These are phyloP conservation scores for Neosilurus mollespiculum DNA, from an alignment of 2,797 vertebrate species.

Conservation along the genomic window DNA sequence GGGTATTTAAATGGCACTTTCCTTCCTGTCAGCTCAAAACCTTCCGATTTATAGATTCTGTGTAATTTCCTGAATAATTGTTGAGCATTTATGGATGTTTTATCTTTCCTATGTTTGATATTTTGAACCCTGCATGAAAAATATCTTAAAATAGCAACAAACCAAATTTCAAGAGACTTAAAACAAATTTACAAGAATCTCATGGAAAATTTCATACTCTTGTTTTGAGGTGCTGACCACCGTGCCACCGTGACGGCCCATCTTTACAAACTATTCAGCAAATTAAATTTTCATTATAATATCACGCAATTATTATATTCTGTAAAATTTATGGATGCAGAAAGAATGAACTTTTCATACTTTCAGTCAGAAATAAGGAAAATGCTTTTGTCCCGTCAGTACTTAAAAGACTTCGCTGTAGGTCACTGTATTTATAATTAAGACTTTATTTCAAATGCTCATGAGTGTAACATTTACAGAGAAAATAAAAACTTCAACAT, in stretches of 20 bases:
- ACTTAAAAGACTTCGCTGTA: neutral
- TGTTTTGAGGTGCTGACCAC: too few relatives aligned
- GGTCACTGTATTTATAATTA: conserved; percentile 55
- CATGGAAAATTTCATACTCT: too few relatives aligned
- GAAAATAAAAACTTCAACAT: conserved; percentile 36
- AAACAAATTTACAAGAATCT: too few relatives aligned
- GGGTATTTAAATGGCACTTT: neutral
- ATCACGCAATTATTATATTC: neutral
- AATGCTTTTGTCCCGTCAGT: neutral
- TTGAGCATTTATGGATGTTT: neutral
- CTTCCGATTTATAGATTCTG: neutral
- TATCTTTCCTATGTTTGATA: neutral
- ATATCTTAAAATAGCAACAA: too few relatives aligned
- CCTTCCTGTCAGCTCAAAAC: neutral
- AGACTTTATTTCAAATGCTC: conserved; percentile 61
- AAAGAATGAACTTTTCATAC: neutral
- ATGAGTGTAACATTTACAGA: conserved; percentile 51
- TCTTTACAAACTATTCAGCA: neutral
- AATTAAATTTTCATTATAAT: neutral
- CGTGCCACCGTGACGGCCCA: too few relatives aligned
- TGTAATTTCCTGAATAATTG: neutral
- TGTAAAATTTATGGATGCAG: neutral
- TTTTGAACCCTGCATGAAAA: neutral
- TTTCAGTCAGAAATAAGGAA: neutral
- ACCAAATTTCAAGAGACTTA: too few relatives aligned